These are phyloP conservation scores for Nothocercus nigrocapillus DNA, from an alignment of 2,113 vertebrate genomes.

Conservation along the genomic window DNA sequence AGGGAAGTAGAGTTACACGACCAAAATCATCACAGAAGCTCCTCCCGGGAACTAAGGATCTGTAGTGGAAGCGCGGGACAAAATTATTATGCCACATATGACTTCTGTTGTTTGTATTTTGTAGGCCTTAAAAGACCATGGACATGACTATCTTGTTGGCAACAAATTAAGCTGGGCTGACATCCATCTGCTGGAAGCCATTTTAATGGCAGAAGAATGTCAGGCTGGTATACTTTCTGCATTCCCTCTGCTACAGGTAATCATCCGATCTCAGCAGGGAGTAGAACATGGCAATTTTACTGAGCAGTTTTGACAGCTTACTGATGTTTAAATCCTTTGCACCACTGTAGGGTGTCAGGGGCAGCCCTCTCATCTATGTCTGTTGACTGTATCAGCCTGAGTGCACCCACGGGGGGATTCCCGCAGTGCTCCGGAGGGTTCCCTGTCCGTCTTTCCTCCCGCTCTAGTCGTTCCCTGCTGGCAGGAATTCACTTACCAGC, in stretches of 20 bases:
- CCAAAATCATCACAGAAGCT: not conserved
- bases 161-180: slow-evolving; percentile 87
- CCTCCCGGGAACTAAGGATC: not conserved
- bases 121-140: slow-evolving; percentile 79
- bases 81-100: not conserved
- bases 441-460: not conserved
- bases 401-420: fast-evolving
- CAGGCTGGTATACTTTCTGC: slow-evolving; percentile 75
- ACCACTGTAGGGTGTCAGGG: not conserved
- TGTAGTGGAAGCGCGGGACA: not conserved
- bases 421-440: not conserved
- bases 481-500: not conserved
- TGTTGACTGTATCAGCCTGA: not conserved
- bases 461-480: not conserved
- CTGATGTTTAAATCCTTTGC: not conserved
- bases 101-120: not conserved
- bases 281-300: not conserved
- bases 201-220: slow-evolving; percentile 87
- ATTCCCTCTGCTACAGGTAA: slow-evolving; percentile 77
- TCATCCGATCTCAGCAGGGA: not conserved
- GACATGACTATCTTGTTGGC: slow-evolving; percentile 86
- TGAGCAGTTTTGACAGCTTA: not conserved
- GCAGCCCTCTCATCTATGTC: not conserved
- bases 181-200: slow-evolving; percentile 85
- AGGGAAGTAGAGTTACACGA: not conserved